Base-by-base conservation (phyloP, 2,113 vertebrate genomes). In the Larimichthys polyactis region DNA sequence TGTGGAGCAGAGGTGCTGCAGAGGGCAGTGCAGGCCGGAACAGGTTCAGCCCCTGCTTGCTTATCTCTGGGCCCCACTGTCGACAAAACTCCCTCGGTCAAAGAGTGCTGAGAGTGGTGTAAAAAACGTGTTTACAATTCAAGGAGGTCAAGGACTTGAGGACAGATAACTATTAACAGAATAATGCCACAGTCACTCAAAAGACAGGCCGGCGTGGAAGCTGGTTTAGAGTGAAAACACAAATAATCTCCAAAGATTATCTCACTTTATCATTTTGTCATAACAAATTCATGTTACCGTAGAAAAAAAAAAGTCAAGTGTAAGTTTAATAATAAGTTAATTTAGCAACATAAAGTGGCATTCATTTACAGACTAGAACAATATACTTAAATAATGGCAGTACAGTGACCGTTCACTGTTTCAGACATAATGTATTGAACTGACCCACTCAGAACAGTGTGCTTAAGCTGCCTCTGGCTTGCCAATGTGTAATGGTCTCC, bases 141-240 rank as follows among this genome's bases (percentile, higher is more conserved):
- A 8, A 88, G 94, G 94, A 95, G 97, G 97, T 99, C 98, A 99
- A 98, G 97, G 97, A 97, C 97, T 97, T 95, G 93, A 91, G 95
- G 96, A 96, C 95, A 98, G 97, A 98, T 97, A 97, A 96, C 96
- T 96, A 96, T 97, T 97, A 97, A 95, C 96, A 96, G 96, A 97
- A 96, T 96, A 96, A 96, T 94, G 90, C 95, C 93, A 93, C 95
- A 94, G 93, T 94, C 94, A 95, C 95, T 97, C 94, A 96, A 94
- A 94, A 93, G 92, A 93, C 87, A 90, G 88, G 66, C 71, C 83
- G 55, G 57, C 62, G 24, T 66, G 76, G 64, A 66, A 49, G 67
- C 64, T 46, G 67, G 49, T 46, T 49, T 59, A 71, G 81, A 67
- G 65, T 43, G 52, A 60, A 63, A 51, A n/a, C 10, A 24, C 71